A percentile compares a stretch with the other conserved stretches of the same genome.
Conservation (phyloP, 2,888 invertebrate species). For the Empis livida region DNA sequence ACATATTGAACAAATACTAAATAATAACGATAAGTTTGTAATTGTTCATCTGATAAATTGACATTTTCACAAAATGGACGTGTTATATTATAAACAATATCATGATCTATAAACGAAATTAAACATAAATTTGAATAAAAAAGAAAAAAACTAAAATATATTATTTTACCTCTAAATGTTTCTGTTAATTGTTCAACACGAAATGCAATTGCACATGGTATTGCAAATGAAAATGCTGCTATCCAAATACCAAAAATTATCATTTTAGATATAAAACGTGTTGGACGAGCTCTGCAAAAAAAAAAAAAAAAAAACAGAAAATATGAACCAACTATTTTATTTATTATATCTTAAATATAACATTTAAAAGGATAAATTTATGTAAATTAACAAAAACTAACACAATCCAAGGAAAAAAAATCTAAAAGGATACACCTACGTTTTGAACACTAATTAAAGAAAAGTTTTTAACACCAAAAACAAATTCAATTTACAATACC, state of each 20-base stretch:
- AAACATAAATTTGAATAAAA: no score
- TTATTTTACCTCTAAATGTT: conserved; percentile 25
- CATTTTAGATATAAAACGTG: conserved; percentile 58
- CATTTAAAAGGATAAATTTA: background rate
- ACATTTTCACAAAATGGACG: conserved; percentile 41
- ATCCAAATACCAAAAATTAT: conserved; percentile 65
- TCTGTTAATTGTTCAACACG: conserved; percentile 30
- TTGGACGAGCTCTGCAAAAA: conserved; percentile 54
- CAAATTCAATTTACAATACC: no score
- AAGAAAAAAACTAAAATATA: background rate
- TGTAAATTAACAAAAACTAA: background rate
- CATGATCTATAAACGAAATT: conserved; percentile 24
- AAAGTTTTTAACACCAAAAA: no score
- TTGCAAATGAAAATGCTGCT: conserved; percentile 49
- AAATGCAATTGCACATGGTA: conserved; percentile 44
- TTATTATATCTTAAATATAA: background rate
- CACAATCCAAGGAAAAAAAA: no score
- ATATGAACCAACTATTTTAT: no score
- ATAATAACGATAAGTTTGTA: conserved; percentile 39
- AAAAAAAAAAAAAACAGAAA: no score
- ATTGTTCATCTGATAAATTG: conserved; percentile 36
- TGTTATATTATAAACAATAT: conserved; percentile 27
- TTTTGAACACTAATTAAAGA: no score
- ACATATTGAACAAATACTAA: conserved; percentile 53
- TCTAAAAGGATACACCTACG: no score